Evolutionary conservation across 2,888 invertebrate species (phyloP).

Genomic region (Melieria crassipennis): DNA sequence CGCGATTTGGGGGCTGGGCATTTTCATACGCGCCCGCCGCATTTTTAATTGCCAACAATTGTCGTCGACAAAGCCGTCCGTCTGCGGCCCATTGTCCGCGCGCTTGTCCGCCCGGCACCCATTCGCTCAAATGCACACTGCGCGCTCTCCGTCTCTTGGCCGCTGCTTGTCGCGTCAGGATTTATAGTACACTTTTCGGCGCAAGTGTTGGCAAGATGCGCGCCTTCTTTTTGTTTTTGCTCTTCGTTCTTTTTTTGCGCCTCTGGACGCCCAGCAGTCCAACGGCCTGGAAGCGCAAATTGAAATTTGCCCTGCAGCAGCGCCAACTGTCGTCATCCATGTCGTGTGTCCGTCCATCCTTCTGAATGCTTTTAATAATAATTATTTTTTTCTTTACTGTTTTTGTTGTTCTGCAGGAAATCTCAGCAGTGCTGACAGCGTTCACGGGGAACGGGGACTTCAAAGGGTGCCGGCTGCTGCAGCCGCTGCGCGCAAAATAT

Average conservation of each 20-base stretch:
- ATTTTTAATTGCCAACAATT: slow-evolving; percentile 59
- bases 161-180: slow-evolving; percentile 45
- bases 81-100: slow-evolving; percentile 1
- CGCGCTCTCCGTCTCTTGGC: slow-evolving; percentile 21
- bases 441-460: no score
- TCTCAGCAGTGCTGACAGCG: no score
- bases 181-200: slow-evolving; percentile 59
- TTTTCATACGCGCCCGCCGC: slow-evolving; percentile 48
- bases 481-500: slow-evolving; percentile 16
- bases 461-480: no score
- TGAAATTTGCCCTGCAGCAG: slow-evolving; percentile 4
- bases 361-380: slow-evolving; percentile 23
- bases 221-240: slow-evolving; percentile 38
- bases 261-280: no score
- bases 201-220: slow-evolving; percentile 58
- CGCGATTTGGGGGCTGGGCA: neutral
- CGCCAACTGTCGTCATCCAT: slow-evolving; percentile 12
- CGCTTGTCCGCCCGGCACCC: neutral
- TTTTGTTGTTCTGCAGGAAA: neutral
- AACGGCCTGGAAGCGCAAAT: neutral
- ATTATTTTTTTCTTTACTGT: slow-evolving; percentile 3
- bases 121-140: neutral
- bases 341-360: neutral
- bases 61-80: slow-evolving; percentile 48
- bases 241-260: neutral